A percentile compares a stretch with the other conserved stretches of the same genome.
Conservation (phyloP, 1,140 invertebrate genomes). For the Ostrea edulis region DNA sequence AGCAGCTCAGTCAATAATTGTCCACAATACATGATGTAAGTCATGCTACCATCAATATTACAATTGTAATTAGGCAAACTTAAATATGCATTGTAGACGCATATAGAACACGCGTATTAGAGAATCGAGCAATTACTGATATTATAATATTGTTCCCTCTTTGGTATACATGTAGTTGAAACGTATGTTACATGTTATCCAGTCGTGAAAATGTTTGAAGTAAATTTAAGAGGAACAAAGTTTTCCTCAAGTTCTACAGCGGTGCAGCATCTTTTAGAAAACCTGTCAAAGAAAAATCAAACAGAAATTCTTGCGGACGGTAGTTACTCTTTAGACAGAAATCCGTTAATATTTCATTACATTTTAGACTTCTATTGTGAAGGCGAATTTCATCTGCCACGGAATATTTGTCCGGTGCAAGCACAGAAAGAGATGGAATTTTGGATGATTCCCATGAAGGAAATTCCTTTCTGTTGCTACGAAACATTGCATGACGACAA, state of each 20-base stretch:
- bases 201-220: background rate
- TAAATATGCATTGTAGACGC: background rate
- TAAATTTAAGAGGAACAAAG: background rate
- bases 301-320: background rate
- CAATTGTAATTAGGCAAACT: background rate
- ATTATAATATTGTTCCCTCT: too few species aligned
- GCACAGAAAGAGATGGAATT: background rate
- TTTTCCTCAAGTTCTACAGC: background rate
- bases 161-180: too few species aligned
- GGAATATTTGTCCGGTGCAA: background rate
- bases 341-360: conserved; percentile 1
- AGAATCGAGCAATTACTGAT: background rate
- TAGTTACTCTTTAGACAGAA: background rate
- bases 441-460: background rate
- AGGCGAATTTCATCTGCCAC: background rate
- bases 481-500: conserved; percentile 21
- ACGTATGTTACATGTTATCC: background rate
- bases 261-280: background rate
- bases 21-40: background rate
- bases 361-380: conserved; percentile 21
- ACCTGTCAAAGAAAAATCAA: background rate
- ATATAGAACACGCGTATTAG: background rate
- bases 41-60: background rate
- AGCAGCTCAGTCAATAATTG: too few species aligned
- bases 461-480: background rate